Evolutionary conservation across 2,888 invertebrate species (phyloP).

Genomic region (Exephanes ischioxanthus): DNA sequence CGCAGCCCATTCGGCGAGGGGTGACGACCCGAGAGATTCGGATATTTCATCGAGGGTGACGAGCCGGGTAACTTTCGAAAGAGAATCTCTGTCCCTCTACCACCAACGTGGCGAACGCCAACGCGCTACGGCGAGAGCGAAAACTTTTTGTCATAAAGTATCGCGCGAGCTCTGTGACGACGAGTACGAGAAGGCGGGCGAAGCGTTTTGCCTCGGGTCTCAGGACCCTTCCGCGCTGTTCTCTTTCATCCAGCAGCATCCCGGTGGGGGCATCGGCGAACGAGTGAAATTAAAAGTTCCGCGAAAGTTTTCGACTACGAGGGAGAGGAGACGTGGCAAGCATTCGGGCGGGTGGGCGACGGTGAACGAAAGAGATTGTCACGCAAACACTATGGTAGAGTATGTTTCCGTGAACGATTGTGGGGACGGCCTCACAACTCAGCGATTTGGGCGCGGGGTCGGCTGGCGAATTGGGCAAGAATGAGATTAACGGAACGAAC

Average conservation of each 20-base stretch:
- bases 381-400: constrained; percentile 43
- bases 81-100: constrained; percentile 11
- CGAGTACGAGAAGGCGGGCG: constrained; percentile 34
- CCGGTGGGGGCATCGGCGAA: constrained; percentile 16
- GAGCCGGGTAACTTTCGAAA: constrained; percentile 51
- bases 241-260: constrained; percentile 52
- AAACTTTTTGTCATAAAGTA: constrained; percentile 75
- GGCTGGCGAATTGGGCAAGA: background rate
- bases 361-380: constrained; percentile 63
- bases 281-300: constrained; percentile 72
- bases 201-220: constrained; percentile 33
- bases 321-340: background rate
- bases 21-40: constrained; percentile 38
- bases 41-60: constrained; percentile 65
- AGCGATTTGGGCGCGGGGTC: background rate
- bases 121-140: constrained; percentile 55
- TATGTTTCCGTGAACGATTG: constrained; percentile 13
- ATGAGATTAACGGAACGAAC: constrained; percentile 30
- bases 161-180: constrained; percentile 68
- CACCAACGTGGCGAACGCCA: constrained; percentile 29
- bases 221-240: constrained; percentile 60
- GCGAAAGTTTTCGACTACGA: constrained; percentile 63
- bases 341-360: background rate
- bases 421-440: constrained; percentile 6
- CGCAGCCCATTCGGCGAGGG: constrained; percentile 34